Evolutionary conservation across 2,888 invertebrate species (phyloP).

Genomic region (Thalpophila matura): DNA sequence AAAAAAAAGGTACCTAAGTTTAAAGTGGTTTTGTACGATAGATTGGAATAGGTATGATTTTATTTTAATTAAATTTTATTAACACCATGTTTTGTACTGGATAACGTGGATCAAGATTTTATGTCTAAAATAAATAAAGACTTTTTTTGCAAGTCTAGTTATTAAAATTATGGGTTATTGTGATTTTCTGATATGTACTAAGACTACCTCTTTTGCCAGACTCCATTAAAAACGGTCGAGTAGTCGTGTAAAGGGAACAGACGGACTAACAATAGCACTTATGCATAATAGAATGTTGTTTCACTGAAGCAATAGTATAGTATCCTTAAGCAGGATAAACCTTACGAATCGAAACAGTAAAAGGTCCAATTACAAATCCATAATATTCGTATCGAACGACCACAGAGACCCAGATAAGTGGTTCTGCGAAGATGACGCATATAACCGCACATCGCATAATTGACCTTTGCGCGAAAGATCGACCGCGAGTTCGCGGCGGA

Average conservation of each 20-base stretch:
- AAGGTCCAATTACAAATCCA: background rate
- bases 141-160: too few relatives aligned
- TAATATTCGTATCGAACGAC: background rate
- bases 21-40: slow-evolving; percentile 5
- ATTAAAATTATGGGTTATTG: too few relatives aligned
- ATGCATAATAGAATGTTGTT: background rate
- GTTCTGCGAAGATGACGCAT: slow-evolving; percentile 21
- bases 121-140: too few relatives aligned
- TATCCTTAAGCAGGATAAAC: background rate
- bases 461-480: slow-evolving; percentile 26
- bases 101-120: too few relatives aligned
- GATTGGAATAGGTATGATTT: background rate
- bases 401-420: background rate
- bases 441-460: slow-evolving; percentile 15
- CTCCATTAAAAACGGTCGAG: too few relatives aligned
- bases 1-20: background rate
- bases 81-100: too few relatives aligned
- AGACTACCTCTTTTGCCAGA: too few relatives aligned
- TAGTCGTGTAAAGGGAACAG: too few relatives aligned
- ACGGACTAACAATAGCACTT: background rate
- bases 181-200: too few relatives aligned
- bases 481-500: background rate
- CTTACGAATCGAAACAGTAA: background rate
- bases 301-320: too few relatives aligned
- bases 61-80: too few relatives aligned